A percentile compares a stretch with the other conserved stretches of the same genome.
phyloP scores from a whole-genome alignment of 2,113 vertebrate species.

The Megaceryle maxima region DNA sequence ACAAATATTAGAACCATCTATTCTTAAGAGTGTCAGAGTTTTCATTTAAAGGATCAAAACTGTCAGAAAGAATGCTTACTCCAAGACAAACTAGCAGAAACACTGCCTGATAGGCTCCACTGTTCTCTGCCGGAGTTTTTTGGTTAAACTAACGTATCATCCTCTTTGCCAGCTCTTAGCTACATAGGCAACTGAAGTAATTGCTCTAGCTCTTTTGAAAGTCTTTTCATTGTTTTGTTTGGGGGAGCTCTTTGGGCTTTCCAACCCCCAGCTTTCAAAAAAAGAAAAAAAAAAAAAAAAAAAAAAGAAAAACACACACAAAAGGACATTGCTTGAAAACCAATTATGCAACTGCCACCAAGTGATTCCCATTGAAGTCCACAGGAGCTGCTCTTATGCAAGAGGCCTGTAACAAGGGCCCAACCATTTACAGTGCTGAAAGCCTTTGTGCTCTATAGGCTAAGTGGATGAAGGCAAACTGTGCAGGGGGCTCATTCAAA shows the following conservation, averaged over 20 bases:
- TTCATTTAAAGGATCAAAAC: neutral
- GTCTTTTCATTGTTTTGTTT: neutral
- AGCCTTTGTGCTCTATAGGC: neutral
- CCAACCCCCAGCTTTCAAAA: neutral
- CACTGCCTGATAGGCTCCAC: neutral
- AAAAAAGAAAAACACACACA: too few relatives aligned
- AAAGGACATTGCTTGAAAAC: neutral
- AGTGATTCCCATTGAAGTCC: slow-evolving; percentile 32
- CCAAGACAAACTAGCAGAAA: neutral
- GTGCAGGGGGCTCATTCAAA: slow-evolving; percentile 35
- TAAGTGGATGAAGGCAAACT: neutral
- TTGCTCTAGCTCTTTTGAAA: neutral
- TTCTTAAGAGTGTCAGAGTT: neutral
- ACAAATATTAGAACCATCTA: neutral
- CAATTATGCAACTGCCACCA: slow-evolving; percentile 25
- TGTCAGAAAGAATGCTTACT: neutral
- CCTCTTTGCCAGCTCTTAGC: neutral
- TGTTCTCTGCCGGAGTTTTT: neutral
- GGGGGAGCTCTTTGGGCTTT: neutral
- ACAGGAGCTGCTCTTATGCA: neutral
- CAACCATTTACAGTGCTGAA: neutral
- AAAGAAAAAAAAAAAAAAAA: neutral
- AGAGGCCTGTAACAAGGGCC: neutral
- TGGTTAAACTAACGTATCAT: neutral
- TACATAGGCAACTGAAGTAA: neutral